Base-by-base conservation (phyloP, 2,888 invertebrate species). In the Leptopterna dolabrata region DNA sequence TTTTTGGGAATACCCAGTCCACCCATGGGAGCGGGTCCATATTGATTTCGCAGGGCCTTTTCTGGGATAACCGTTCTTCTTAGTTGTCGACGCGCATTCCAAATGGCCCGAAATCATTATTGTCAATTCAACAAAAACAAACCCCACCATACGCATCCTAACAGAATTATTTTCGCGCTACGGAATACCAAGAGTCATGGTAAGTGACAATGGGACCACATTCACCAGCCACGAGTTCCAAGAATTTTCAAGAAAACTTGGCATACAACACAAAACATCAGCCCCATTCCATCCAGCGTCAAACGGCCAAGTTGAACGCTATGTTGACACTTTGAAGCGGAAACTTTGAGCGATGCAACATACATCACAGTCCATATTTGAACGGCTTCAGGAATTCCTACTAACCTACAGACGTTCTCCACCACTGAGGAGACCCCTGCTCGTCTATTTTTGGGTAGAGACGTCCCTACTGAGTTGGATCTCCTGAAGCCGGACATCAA, bases 11-110 rank as follows among this genome's bases (percentile, higher is more conserved):
- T 51, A 27, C n/a, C 81, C 81, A 9, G 1, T 24, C 2, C 14
- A 16, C 3, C 81, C 88, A 41, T 90, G 90, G 90, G 86, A 90
- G 47, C 73, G 90, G 24, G 87, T 90, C 2, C 90, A 90, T 55
- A 89, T 90, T 3, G 90, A 90, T 78, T 90, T 89, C 55, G 89
- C 90, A 19, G 90, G 90, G 0, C 90, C 90, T 13, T 89, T 81
- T 70, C 29, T 55, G 13, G 87, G 88, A 7, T 82, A 89, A 73
- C 80, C 84, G 70, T 88, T 89, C 47, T 76, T 91, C 11, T 43
- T 90, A 2, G 51, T 91, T 90, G 90, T 87, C 90, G 78, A 78
- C 13, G 78, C 78, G 43, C 24, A 63, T 14, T 63, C 63, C n/a
- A 63, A 63, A 14, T 63, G 63, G 63, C 63, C 63, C 14, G 63